Conservation (phyloP, 2,797 vertebrate genomes). For the Danio aesculapii region DNA sequence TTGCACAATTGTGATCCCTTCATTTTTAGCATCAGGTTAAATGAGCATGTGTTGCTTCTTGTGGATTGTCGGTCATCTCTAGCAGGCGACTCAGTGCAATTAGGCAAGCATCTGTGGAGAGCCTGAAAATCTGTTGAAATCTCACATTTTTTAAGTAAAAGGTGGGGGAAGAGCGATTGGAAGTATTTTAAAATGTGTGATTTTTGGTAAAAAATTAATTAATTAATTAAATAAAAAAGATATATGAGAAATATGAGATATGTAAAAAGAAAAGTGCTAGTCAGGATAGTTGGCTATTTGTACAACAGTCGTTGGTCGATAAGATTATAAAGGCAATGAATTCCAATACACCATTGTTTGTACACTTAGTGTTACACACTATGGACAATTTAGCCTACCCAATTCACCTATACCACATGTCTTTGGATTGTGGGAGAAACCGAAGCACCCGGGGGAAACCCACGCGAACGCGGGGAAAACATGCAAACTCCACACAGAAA, state of each 20-base stretch:
- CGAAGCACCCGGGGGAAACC: no score
- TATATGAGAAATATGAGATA: no score
- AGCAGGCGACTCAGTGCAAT: constrained; percentile 3
- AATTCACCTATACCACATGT: no score
- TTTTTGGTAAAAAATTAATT: no score
- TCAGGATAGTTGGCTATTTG: neutral
- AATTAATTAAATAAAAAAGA: no score
- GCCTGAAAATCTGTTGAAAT: constrained; percentile 64
- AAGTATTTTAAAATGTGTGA: constrained; percentile 1
- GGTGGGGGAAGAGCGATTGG: neutral
- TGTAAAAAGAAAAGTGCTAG: neutral
- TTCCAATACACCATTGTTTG: no score
- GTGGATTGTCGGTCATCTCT: constrained; percentile 46
- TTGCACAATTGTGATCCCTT: constrained; percentile 61
- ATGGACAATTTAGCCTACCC: no score
- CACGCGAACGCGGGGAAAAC: no score
- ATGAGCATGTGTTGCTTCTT: constrained; percentile 59
- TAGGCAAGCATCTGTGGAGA: constrained; percentile 60
- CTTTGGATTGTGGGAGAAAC: no score
- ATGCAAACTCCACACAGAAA: no score
- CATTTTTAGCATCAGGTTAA: constrained; percentile 73
- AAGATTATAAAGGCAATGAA: neutral
- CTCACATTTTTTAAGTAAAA: constrained; percentile 61
- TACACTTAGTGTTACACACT: no score
- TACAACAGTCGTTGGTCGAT: neutral